Base-by-base conservation (phyloP, 2,888 invertebrate genomes). In the Anaspis maculata region DNA sequence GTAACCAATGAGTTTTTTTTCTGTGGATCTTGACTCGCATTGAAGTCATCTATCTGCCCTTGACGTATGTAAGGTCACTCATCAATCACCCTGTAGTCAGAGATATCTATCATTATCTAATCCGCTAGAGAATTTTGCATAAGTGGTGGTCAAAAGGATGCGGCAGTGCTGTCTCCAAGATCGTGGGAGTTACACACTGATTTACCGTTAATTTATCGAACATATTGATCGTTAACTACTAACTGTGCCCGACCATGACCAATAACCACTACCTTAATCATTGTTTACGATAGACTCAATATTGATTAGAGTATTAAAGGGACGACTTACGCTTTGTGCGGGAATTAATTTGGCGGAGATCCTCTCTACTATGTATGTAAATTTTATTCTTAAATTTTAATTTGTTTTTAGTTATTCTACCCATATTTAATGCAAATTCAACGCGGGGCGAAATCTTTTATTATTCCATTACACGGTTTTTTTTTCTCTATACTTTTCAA, bases 361-460 rank as follows among this genome's bases (percentile, higher is more conserved):
- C n/a, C n/a, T n/a, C 44, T 47, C 49, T 46, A 52, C 51, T 55
- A 55, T 56, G 52, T 56, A 56, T 56, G 55, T 57, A 54, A 57
- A 57, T 57, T 55, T 55, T 54, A 53, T 56, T 54, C 54, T 54
- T 51, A 54, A 54, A 54, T 51, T 56, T 54, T 52, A 54, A 56
- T 56, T 54, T 54, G 46, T 51, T 50, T 46, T 45, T 45, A 42
- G 47, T 51, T 48, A 42, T 48, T 49, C 44, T 50, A 6, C 45
- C 45, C 49, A 49, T 50, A 52, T 52, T 51, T 45, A 48, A 45
- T 45, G 45, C 41, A 41, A 45, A 45, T 48, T 46, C 39, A 37
- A 33, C 32, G n/a, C n/a, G n/a, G n/a, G n/a, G n/a, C n/a, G 37
- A 41, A 42, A 45, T 43, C 42, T 45, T 37, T 43, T 43, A 43